Evolutionary conservation across 2,113 vertebrate genomes (phyloP).

Genomic region (Zeus faber): DNA sequence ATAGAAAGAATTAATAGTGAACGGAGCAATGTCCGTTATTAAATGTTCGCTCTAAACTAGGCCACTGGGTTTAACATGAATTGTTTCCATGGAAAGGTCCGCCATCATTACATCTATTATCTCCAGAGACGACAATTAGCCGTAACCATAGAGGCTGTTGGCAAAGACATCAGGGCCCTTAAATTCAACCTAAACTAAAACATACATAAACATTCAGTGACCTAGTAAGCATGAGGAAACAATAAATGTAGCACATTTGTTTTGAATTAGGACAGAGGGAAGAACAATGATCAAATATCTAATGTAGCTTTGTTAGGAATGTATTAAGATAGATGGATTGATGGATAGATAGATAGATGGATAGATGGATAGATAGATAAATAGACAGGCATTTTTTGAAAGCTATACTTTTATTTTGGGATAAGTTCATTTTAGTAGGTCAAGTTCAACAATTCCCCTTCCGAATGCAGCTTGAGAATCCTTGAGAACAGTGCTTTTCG

Average conservation of each 20-base stretch:
- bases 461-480: background rate
- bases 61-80: conserved; percentile 31
- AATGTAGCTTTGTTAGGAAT: conserved; percentile 25
- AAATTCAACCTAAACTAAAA: conserved; percentile 47
- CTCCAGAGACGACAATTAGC: conserved; percentile 46
- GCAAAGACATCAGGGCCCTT: conserved; percentile 21
- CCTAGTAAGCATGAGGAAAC: conserved; percentile 21
- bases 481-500: background rate
- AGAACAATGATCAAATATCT: conserved; percentile 47
- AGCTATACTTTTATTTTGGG: background rate
- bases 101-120: conserved; percentile 58
- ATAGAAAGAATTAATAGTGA: conserved; percentile 12
- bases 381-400: background rate
- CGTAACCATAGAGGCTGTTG: conserved; percentile 34
- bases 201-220: conserved; percentile 43
- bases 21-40: conserved; percentile 20
- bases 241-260: conserved; percentile 36
- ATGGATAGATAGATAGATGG: conserved; percentile 19
- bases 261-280: conserved; percentile 48
- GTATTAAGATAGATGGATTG: conserved; percentile 17
- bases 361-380: no score
- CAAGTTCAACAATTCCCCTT: background rate
- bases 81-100: conserved; percentile 60
- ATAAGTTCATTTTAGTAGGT: background rate
- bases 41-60: conserved; percentile 17